Evolutionary conservation across 2,113 vertebrate genomes (phyloP).

Genomic region (Atherinomorus stipes): DNA sequence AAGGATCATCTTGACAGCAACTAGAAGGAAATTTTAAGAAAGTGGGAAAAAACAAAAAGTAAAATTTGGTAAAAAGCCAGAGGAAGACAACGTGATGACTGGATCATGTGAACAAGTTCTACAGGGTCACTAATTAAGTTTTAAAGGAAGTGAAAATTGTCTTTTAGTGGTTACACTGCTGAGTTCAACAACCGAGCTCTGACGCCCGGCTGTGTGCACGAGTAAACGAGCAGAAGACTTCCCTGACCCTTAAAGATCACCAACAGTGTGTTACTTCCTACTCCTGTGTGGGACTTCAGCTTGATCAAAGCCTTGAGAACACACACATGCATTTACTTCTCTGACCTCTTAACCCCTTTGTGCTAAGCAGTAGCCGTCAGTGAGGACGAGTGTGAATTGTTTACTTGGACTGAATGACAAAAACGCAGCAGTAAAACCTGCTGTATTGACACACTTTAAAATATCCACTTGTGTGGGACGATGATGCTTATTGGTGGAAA

Average conservation of each 20-base stretch:
- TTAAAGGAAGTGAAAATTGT: slow-evolving; percentile 67
- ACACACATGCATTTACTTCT: slow-evolving; percentile 64
- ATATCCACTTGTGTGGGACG: no score
- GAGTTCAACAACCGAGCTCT: slow-evolving; percentile 34
- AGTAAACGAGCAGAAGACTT: slow-evolving; percentile 62
- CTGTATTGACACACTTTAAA: no score
- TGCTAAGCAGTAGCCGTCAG: slow-evolving; percentile 57
- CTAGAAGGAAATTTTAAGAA: not conserved
- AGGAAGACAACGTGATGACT: not conserved
- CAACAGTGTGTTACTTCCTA: slow-evolving; percentile 72
- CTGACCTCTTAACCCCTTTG: slow-evolving; percentile 66
- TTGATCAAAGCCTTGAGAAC: slow-evolving; percentile 75
- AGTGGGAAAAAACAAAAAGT: not conserved
- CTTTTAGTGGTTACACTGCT: slow-evolving; percentile 52
- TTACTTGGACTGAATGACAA: slow-evolving; percentile 26
- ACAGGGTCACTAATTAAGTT: slow-evolving; percentile 37
- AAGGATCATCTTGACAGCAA: not conserved
- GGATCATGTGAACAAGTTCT: not conserved
- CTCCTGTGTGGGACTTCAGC: slow-evolving; percentile 41
- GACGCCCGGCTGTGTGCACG: slow-evolving; percentile 50
- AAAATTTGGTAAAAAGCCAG: not conserved
- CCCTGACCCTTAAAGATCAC: slow-evolving; percentile 64
- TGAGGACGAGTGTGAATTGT: slow-evolving; percentile 45
- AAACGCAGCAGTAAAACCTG: not conserved
- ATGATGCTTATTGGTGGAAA: no score